These are phyloP conservation scores for Gadopsis marmoratus DNA, from an alignment of 2,797 vertebrate genomes.

Conservation along the genomic window DNA sequence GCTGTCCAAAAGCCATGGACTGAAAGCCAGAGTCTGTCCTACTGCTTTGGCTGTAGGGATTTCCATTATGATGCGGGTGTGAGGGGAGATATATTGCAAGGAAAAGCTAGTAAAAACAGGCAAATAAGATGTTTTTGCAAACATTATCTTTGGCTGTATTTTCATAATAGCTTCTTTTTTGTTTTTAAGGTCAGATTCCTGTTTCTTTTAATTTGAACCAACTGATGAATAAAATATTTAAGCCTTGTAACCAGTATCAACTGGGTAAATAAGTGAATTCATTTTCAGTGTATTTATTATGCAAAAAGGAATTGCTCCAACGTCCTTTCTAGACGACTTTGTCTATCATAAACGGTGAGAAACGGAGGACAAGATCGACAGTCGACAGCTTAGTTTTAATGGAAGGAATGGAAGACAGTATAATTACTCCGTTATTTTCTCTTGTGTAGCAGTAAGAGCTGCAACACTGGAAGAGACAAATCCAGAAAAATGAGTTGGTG, in stretches of 20 bases:
- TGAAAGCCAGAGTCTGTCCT: constrained; percentile 53
- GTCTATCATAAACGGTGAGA: background rate
- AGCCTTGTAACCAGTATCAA: background rate
- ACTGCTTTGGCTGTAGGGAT: constrained; percentile 52
- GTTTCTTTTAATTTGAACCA: background rate
- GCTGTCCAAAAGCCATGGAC: constrained; percentile 64
- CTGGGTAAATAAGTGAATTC: background rate
- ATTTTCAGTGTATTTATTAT: constrained; percentile 12
- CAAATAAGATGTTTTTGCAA: constrained; percentile 1
- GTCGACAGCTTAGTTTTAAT: background rate
- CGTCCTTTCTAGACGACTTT: background rate
- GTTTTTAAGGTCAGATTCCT: constrained; percentile 13
- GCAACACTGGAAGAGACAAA: background rate
- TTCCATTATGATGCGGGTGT: constrained; percentile 43
- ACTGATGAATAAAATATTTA: background rate
- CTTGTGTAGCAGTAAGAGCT: background rate
- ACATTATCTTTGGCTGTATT: background rate
- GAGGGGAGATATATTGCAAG: constrained; percentile 30
- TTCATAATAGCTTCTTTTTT: background rate
- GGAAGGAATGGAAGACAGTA: background rate
- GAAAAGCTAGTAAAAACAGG: constrained; percentile 32
- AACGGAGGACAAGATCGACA: background rate
- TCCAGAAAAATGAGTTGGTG: background rate
- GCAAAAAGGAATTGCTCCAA: background rate
- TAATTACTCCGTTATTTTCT: background rate